Evolutionary conservation across 2,888 invertebrate species (phyloP).

Genomic region (Podotricha telesiphe): DNA sequence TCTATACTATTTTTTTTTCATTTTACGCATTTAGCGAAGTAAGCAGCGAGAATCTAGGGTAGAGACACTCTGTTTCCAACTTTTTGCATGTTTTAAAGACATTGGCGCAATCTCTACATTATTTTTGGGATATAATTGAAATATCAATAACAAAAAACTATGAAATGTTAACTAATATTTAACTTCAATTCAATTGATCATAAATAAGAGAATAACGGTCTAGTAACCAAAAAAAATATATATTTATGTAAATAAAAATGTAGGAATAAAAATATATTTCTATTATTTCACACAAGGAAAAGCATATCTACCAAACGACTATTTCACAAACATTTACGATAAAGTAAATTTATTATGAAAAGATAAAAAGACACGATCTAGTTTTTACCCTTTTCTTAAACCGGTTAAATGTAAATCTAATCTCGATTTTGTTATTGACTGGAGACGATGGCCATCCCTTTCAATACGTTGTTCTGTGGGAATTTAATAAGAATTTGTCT

Average conservation of each 20-base stretch:
- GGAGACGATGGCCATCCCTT: slow-evolving; percentile 49
- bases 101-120: no score
- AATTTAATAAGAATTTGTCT: slow-evolving; percentile 52
- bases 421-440: slow-evolving; percentile 48
- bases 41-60: not conserved
- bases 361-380: slow-evolving; percentile 30
- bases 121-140: no score
- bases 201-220: no score
- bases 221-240: no score
- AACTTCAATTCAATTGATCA: no score
- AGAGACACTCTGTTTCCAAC: not conserved
- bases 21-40: not conserved
- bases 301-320: not conserved
- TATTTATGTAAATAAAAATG: not conserved
- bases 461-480: slow-evolving; percentile 55
- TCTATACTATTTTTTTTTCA: not conserved
- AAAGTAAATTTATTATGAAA: slow-evolving; percentile 31
- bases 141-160: no score
- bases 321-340: slow-evolving; percentile 8
- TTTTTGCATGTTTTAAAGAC: not conserved
- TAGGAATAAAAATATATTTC: not conserved
- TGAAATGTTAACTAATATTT: no score
- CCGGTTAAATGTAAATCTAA: slow-evolving; percentile 42
- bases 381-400: slow-evolving; percentile 39
- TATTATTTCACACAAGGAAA: not conserved